Percentiles rank a stretch among this genome's conserved stretches.
phyloP scores from a whole-genome alignment of 1,140 invertebrate species.

The Pseudomyrmex flavicornis region DNA sequence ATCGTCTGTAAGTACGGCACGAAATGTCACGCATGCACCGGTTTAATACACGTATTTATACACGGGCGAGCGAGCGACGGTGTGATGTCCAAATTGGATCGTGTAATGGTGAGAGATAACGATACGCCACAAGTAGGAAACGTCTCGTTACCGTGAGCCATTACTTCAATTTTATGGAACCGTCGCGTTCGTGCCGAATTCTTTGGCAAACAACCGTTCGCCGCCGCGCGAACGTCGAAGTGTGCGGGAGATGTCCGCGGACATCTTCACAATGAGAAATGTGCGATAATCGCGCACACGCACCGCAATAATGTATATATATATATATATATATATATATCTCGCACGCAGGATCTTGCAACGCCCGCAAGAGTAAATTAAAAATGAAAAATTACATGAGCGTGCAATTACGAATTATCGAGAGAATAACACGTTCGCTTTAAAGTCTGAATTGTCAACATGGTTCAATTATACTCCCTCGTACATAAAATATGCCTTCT shows the following conservation, averaged over 20 bases:
- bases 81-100: conserved; percentile 44
- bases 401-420: too few species aligned
- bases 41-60: not conserved
- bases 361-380: too few species aligned
- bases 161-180: conserved; percentile 79
- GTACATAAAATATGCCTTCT: too few species aligned
- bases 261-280: not conserved
- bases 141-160: conserved; percentile 79
- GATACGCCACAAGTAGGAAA: conserved; percentile 78
- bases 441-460: too few species aligned
- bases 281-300: conserved; percentile 7
- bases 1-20: conserved; percentile 47
- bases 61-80: not conserved
- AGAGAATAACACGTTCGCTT: too few species aligned
- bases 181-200: conserved; percentile 52
- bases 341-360: too few species aligned
- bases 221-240: not conserved
- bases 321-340: too few species aligned
- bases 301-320: not conserved
- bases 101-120: conserved; percentile 62
- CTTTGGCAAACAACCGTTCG: conserved; percentile 49
- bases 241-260: not conserved
- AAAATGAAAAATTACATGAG: too few species aligned
- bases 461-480: too few species aligned
- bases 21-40: conserved; percentile 51